Evolutionary conservation across 2,888 invertebrate species (phyloP), one percentile per base, ranked within the genome.

Genomic region (Lepas anatifera): DNA sequence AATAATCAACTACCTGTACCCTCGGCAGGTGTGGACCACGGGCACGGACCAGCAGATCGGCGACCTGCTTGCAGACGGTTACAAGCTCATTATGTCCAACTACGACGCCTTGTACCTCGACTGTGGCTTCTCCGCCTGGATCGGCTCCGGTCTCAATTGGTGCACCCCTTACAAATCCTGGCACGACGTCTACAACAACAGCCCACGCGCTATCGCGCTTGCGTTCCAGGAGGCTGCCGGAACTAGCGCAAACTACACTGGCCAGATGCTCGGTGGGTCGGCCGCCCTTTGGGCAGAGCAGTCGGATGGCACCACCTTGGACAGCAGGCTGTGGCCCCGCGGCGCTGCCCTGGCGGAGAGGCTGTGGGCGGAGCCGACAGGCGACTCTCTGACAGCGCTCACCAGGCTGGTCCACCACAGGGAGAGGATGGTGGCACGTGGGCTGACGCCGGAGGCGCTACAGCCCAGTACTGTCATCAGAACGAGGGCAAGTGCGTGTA

Each of bases 161-260:
- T 94, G 93, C 77, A 86, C 91, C 0, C 93, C 93, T 0, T 94
- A 92, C 80, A 92, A 89, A 76, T 89, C 91, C 3, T 94, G 93
- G 93, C 91, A 93, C 79, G 87, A 86, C 76, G 86, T 92, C 1
- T 94, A 94, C 76, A 86, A 87, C 43, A 92, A 92, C 78, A 87
- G 86, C 73, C 88, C 88, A 0, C 70, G 75, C 37, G 73, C 73
- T 22, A 75, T 76, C 50, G 75, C 77, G 75, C 70, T 74, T 35
- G 35, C 73, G 48, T 70, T 75, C 74, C 81, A 82, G 1, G 74
- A 80, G 25, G 79, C 84, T 0, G 77, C 77, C 0, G 80, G 82
- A 4, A 75, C 78, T 0, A 81, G 87, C 79, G 76, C 73, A 66
- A n/a, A 64, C 37, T 7, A 37, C 10, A 37, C 70, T 4, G 73